Evolutionary conservation across 2,113 vertebrate genomes (phyloP), one percentile per base, ranked within the genome.

Genomic region (Catharus fuscescens): DNA sequence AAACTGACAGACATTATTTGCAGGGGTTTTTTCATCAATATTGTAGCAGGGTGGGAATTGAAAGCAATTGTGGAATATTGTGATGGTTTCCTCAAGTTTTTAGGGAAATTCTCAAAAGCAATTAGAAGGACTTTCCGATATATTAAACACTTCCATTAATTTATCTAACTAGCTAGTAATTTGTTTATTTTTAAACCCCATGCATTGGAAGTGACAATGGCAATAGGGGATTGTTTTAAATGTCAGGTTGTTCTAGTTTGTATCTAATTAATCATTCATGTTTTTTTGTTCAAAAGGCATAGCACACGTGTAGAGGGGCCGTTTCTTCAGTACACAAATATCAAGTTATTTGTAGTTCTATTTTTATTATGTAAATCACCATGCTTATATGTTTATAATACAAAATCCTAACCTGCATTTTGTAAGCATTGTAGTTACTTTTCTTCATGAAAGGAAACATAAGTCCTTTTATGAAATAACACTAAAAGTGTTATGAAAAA

Each of bases 141-240:
- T 73, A 82, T 50, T 57, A 57, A 88, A 52, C 21, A 56, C 50
- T 93, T 96, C 59, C 42, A 69, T 96, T 87, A 74, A 80, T 88
- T 84, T 80, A 44, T 73, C 42, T 94, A 96, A 80, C 38, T 86
- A 91, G 40, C 10, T 82, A 84, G 40, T 45, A 80, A 90, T 88
- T 88, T 92, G n/a, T 87, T 96, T 95, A 42, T 95, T 96, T 88
- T 88, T 60, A 84, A 77, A 82, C 20, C 12, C 45, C 19, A 31
- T 80, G 28, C 36, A 53, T 23, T 70, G n/a, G 13, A 87, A 94
- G 44, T 67, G 67, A 86, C 47, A 91, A 90, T 5, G 34, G 47
- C 76, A 93, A 77, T 18, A 5, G 16, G 52, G 84, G 20, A 92
- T 92, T 85, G 31, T 77, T 93, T 87, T 71, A 94, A 92, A 95